Base-by-base conservation (phyloP, 2,113 vertebrate species). In the Anthoscopus minutus region DNA sequence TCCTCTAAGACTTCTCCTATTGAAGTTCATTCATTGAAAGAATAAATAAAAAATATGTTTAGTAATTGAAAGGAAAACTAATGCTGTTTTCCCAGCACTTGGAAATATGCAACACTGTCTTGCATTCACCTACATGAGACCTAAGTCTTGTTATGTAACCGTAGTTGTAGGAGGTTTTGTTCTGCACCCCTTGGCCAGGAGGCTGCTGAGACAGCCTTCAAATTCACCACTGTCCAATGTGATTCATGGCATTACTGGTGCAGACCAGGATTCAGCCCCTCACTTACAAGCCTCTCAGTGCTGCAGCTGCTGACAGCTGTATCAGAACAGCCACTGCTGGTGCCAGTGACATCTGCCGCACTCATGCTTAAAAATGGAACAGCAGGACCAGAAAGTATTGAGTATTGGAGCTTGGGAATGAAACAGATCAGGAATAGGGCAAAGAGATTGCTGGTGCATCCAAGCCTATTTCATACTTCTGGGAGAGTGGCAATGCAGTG, bases 61-160 rank as follows among this genome's bases (percentile, higher is more conserved):
- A 91, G 66, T 73, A 89, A 62, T 47, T 67, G 44, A 77, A 94
- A 94, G 35, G 33, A 79, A 96, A 90, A 42, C 5, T 24, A 58
- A 48, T 40, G 25, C 33, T 78, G 10, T 33, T 81, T 83, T 80
- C 31, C 20, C 24, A 72, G 82, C 7, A 21, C 60, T 78, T 86
- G 78, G n/a, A 62, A 96, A 81, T 53, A 47, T 3, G 4, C 22
- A 72, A 51, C 2, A 1, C 25, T 78, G 27, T 70, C 84, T 86
- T 92, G 73, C 78, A 37, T 86, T 92, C 70, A 93, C 81, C 33
- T 47, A 81, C 42, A 40, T 2, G 15, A 66, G 38, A 81, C 31
- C 60, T 82, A 77, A 91, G 33, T 5, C 30, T 76, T 67, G 19
- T 58, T 2, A 0, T 20, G 24, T 28, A 76, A 45, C 21, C 0